Evolutionary conservation across 1,140 invertebrate species (phyloP).

Genomic region (Musca vetustissima): DNA sequence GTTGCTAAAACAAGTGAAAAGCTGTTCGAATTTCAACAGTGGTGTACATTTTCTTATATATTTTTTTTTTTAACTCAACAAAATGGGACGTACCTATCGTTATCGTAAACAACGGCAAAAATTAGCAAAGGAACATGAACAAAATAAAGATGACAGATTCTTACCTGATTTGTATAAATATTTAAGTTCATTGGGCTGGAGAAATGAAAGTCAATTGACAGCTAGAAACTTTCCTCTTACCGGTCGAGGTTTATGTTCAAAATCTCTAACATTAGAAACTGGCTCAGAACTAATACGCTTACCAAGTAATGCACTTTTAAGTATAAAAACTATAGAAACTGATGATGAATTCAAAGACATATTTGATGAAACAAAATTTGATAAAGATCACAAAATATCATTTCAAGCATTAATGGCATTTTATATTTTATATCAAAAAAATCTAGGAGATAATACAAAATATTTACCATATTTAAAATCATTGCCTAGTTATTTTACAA

Average conservation of each 20-base stretch:
- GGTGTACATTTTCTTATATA: background rate
- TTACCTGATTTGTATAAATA: constrained; percentile 36
- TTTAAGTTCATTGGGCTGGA: constrained; percentile 38
- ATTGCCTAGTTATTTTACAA: constrained; percentile 61
- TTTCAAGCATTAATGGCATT: constrained; percentile 62
- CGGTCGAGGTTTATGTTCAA: constrained; percentile 47
- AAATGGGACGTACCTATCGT: constrained; percentile 47
- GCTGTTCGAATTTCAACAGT: background rate
- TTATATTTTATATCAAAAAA: constrained; percentile 63
- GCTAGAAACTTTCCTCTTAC: constrained; percentile 33
- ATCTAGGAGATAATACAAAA: constrained; percentile 53
- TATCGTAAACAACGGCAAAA: constrained; percentile 18
- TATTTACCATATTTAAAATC: constrained; percentile 62
- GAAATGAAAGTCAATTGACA: constrained; percentile 37
- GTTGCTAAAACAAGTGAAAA: background rate
- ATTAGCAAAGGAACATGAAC: constrained; percentile 10
- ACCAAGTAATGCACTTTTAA: constrained; percentile 41
- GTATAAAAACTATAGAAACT: constrained; percentile 39
- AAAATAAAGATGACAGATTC: background rate
- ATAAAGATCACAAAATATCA: constrained; percentile 45
- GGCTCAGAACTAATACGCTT: constrained; percentile 42
- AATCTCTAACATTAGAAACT: constrained; percentile 28
- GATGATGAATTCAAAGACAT: constrained; percentile 39
- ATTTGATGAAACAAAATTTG: constrained; percentile 37
- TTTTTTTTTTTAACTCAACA: background rate